These are phyloP conservation scores for Otocyon megalotis DNA, from an alignment of 2,113 vertebrate genomes.

Conservation along the genomic window DNA sequence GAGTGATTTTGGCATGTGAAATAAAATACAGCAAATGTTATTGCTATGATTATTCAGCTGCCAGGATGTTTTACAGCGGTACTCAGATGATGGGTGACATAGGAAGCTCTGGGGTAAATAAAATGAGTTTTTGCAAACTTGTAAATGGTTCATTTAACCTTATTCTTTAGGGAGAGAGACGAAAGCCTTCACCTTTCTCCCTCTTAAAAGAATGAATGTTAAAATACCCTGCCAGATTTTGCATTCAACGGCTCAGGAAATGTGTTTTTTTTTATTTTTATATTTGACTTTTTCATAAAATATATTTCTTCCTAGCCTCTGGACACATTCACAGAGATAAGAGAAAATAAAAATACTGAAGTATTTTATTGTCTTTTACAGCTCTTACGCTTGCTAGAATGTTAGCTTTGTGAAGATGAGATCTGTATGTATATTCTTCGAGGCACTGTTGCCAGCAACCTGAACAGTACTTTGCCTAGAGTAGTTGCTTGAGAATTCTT, in stretches of 20 bases:
- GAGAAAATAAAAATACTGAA: background rate
- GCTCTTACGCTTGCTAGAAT: background rate
- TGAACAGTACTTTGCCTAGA: background rate
- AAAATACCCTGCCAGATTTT: conserved; percentile 41
- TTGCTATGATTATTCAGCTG: conserved; percentile 70
- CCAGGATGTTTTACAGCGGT: conserved; percentile 51
- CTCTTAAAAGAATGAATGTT: conserved; percentile 38
- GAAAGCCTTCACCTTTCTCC: conserved; percentile 43
- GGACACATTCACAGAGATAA: conserved; percentile 20
- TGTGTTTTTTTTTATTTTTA: background rate
- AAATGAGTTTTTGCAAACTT: conserved; percentile 67
- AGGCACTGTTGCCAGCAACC: background rate
- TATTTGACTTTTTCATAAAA: conserved; percentile 24
- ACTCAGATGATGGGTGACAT: conserved; percentile 33
- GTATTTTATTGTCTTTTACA: background rate
- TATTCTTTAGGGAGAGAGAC: conserved; percentile 59
- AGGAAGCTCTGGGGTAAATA: conserved; percentile 60
- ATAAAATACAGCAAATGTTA: conserved; percentile 74
- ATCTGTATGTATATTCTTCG: background rate
- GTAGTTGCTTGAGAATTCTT: background rate
- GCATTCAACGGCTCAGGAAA: background rate
- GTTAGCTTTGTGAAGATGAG: background rate
- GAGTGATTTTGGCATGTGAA: conserved; percentile 60
- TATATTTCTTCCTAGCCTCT: background rate
- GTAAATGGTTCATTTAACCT: conserved; percentile 71